Conservation (phyloP, 2,113 vertebrate species). For the Nannobrachium achirus region DNA sequence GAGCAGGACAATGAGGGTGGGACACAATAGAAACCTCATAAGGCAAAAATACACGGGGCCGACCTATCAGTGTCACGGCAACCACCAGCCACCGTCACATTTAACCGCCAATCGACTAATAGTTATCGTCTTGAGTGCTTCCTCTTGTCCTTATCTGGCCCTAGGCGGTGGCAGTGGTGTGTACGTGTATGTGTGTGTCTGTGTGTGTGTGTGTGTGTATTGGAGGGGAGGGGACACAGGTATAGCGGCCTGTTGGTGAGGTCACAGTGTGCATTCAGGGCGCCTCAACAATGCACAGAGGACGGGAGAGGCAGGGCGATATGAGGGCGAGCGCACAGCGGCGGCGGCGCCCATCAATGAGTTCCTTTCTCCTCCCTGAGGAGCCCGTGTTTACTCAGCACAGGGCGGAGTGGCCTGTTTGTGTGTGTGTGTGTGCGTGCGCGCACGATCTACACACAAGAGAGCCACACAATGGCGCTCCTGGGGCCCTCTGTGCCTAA, state of each 20-base stretch:
- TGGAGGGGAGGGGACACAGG: neutral
- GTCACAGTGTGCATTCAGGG: conserved; percentile 20
- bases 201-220: too few relatives aligned
- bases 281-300: conserved; percentile 44
- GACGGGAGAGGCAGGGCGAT: conserved; percentile 11
- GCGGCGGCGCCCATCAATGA: conserved; percentile 45
- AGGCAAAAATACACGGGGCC: neutral
- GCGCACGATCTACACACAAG: too few relatives aligned
- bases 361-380: conserved; percentile 42
- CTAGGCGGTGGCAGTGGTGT: too few relatives aligned
- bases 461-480: conserved; percentile 40
- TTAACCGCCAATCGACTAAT: conserved; percentile 21
- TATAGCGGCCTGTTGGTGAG: conserved; percentile 24
- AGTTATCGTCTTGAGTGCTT: neutral
- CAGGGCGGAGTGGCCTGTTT: conserved; percentile 11
- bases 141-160: neutral
- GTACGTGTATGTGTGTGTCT: too few relatives aligned
- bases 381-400: conserved; percentile 62
- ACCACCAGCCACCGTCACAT: conserved; percentile 10
- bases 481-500: conserved; percentile 47
- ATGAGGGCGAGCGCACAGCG: conserved; percentile 8
- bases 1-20: too few relatives aligned
- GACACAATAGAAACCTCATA: conserved; percentile 36
- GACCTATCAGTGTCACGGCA: conserved; percentile 34
- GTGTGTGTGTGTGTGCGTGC: too few relatives aligned